These are phyloP conservation scores for Subacronicta megacephala DNA, from an alignment of 2,888 invertebrate species.

Conservation along the genomic window DNA sequence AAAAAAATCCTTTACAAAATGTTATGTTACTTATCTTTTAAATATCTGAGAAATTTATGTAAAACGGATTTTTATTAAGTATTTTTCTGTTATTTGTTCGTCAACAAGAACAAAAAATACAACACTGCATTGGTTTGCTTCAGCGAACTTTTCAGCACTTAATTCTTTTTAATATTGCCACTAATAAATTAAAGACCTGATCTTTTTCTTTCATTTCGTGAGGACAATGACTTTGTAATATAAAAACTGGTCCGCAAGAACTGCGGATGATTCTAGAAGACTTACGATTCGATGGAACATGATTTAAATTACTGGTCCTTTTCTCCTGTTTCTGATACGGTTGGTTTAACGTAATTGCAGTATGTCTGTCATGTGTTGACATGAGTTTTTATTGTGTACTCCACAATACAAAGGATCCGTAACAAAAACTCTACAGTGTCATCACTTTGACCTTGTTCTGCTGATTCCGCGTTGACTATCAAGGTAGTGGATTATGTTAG, in stretches of 20 bases:
- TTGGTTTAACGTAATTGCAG: slow-evolving; percentile 28
- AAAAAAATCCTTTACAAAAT: no score
- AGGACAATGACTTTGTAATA: slow-evolving; percentile 38
- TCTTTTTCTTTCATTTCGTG: not conserved
- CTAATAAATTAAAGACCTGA: slow-evolving; percentile 6
- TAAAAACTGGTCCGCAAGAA: not conserved
- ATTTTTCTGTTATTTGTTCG: slow-evolving; percentile 10
- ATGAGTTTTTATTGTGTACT: slow-evolving; percentile 54
- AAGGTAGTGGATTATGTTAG: slow-evolving; percentile 60
- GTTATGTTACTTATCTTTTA: not conserved
- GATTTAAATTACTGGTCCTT: not conserved
- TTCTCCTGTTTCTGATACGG: not conserved
- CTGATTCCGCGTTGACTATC: slow-evolving; percentile 76
- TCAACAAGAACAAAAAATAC: not conserved
- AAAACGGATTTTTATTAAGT: not conserved
- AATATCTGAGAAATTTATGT: not conserved
- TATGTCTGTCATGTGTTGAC: slow-evolving; percentile 42
- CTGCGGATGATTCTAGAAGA: slow-evolving; percentile 15
- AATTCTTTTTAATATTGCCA: slow-evolving; percentile 1
- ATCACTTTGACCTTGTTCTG: slow-evolving; percentile 72
- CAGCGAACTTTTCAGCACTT: slow-evolving; percentile 8
- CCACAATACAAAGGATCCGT: slow-evolving; percentile 54
- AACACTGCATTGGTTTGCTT: slow-evolving; percentile 18
- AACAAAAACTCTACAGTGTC: slow-evolving; percentile 73
- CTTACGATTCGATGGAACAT: slow-evolving; percentile 2